phyloP scores from a whole-genome alignment of 2,888 invertebrate genomes.

The Bombylius discolor region DNA sequence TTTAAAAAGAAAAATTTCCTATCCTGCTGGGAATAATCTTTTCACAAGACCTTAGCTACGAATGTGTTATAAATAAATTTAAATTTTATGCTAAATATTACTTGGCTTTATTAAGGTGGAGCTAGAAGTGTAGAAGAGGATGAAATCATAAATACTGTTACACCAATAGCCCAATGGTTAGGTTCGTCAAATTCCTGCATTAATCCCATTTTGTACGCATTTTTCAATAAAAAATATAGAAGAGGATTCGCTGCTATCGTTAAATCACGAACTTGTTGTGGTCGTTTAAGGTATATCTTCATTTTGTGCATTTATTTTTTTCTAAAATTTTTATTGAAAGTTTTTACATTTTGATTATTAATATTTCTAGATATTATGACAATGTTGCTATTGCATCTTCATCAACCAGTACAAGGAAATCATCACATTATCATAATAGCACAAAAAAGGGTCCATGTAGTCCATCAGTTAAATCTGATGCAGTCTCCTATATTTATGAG shows the following conservation, averaged over 20 bases:
- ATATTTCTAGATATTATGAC: conserved; percentile 52
- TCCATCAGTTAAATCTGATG: conserved; percentile 40
- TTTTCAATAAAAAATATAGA: conserved; percentile 88
- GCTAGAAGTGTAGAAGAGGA: conserved; percentile 61
- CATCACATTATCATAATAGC: conserved; percentile 66
- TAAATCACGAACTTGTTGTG: conserved; percentile 74
- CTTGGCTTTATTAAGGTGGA: conserved; percentile 18
- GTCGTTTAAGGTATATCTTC: conserved; percentile 46
- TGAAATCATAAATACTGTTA: conserved; percentile 63
- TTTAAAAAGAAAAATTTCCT: too few species aligned
- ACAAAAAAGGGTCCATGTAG: conserved; percentile 40
- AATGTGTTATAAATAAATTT: neutral
- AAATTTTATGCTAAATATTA: neutral
- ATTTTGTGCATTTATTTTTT: neutral
- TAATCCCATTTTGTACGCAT: conserved; percentile 87
- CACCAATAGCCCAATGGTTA: conserved; percentile 84
- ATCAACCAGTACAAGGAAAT: conserved; percentile 72
- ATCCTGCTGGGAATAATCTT: neutral
- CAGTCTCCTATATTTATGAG: conserved; percentile 45
- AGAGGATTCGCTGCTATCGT: conserved; percentile 80
- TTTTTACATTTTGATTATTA: neutral
- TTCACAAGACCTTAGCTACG: too few species aligned
- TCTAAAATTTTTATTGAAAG: neutral
- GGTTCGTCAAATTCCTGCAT: conserved; percentile 92
- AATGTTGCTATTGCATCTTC: conserved; percentile 76